Conservation (phyloP, 30 jellyfish, hydroid and myxozoan species). For the Cassiopea xamachana region DNA sequence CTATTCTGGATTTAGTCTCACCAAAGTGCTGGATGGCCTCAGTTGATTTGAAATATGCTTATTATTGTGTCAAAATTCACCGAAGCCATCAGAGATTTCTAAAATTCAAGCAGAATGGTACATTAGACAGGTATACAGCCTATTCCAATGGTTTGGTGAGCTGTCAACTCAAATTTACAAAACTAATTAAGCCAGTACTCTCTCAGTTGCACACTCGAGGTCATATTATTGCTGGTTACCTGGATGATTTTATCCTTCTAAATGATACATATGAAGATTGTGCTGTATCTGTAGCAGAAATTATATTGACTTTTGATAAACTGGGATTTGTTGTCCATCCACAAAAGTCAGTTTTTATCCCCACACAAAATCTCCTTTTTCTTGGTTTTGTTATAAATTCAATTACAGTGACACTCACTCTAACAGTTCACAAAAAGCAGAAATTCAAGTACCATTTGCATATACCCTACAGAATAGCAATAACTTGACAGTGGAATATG, state of each 20-base stretch:
- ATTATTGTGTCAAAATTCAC: slow-evolving; percentile 57
- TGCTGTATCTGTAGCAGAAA: slow-evolving; percentile 12
- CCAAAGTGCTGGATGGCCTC: slow-evolving; percentile 72
- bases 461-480: background rate
- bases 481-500: slow-evolving; percentile 19
- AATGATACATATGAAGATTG: slow-evolving; percentile 32
- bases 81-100: slow-evolving; percentile 36
- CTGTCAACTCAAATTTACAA: slow-evolving; percentile 46
- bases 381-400: slow-evolving; percentile 64
- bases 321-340: slow-evolving; percentile 61
- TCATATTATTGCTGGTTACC: slow-evolving; percentile 19
- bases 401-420: slow-evolving; percentile 28
- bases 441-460: background rate
- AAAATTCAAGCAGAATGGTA: slow-evolving; percentile 27
- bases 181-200: slow-evolving; percentile 18
- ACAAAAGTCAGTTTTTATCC: slow-evolving; percentile 59
- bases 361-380: slow-evolving; percentile 25
- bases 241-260: slow-evolving; percentile 33
- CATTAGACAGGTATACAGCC: slow-evolving; percentile 14
- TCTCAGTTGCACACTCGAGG: slow-evolving; percentile 20
- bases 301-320: slow-evolving; percentile 12
- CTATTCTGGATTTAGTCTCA: slow-evolving; percentile 30
- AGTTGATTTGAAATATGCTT: slow-evolving; percentile 65
- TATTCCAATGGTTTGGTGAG: slow-evolving; percentile 43
- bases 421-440: slow-evolving; percentile 32